Percentiles rank a stretch among this genome's conserved stretches.
phyloP scores from a whole-genome alignment of 2,797 vertebrate species.

The Hoplostethus atlanticus region DNA sequence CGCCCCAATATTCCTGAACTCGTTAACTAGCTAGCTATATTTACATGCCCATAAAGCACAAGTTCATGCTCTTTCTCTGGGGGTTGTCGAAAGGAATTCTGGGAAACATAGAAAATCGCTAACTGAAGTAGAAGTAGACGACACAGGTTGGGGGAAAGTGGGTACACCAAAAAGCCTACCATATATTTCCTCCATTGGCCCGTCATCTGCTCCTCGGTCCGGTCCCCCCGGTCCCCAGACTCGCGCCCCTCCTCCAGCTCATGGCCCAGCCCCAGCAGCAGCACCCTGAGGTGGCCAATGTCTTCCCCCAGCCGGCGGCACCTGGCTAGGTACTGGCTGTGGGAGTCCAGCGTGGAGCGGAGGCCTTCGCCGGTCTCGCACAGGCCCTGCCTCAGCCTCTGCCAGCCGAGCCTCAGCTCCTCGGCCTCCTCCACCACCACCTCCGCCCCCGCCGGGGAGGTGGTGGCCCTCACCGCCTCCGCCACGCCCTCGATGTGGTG shows the following conservation, averaged over 20 bases:
- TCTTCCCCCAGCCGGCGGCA: constrained; percentile 82
- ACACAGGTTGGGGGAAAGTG: too few relatives aligned
- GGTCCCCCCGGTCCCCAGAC: constrained; percentile 34
- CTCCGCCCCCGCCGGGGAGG: constrained; percentile 90
- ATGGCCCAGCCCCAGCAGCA: constrained; percentile 82
- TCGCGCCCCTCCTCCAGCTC: constrained; percentile 73
- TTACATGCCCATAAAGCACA: too few relatives aligned
- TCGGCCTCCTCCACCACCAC: constrained; percentile 86
- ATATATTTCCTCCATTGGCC: constrained; percentile 87
- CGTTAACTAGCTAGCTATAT: too few relatives aligned
- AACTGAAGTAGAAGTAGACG: too few relatives aligned
- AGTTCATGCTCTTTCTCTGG: too few relatives aligned
- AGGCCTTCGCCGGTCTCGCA: constrained; percentile 83
- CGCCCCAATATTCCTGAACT: too few relatives aligned
- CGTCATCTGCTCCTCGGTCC: constrained; percentile 87
- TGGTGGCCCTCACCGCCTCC: constrained; percentile 82
- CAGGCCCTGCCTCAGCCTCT: constrained; percentile 82
- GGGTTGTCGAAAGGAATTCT: too few relatives aligned
- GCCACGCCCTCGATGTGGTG: constrained; percentile 85
- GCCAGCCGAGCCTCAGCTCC: constrained; percentile 86
- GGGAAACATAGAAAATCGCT: too few relatives aligned
- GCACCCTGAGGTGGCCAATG: constrained; percentile 78
- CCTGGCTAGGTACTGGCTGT: constrained; percentile 81
- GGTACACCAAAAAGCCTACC: constrained; percentile 75
- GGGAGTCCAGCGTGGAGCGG: constrained; percentile 77